Percentiles rank a stretch among this genome's conserved stretches.
Conservation (phyloP, 1,140 invertebrate species). For the Drosophila quadrilineata region DNA sequence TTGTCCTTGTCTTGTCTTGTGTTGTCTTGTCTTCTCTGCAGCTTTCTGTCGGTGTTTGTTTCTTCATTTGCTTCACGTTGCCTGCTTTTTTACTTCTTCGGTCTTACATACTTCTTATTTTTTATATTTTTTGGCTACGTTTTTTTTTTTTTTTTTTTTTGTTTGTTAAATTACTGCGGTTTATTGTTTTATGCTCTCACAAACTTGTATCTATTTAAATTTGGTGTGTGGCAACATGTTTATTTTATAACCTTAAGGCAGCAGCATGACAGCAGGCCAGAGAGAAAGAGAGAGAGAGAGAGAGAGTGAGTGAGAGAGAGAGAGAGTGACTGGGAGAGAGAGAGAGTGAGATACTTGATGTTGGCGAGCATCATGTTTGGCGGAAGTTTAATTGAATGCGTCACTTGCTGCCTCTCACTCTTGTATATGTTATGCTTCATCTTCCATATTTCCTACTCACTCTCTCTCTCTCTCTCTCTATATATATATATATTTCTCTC, state of each 20-base stretch:
- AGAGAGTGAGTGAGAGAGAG: not conserved
- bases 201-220: slow-evolving; percentile 81
- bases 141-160: slow-evolving; percentile 2
- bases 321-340: not conserved
- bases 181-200: slow-evolving; percentile 75
- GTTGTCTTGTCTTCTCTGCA: slow-evolving; percentile 15
- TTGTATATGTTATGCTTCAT: slow-evolving; percentile 9
- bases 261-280: slow-evolving; percentile 16
- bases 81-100: slow-evolving; percentile 1
- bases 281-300: not conserved
- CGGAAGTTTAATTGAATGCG: slow-evolving; percentile 80
- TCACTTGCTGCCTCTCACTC: slow-evolving; percentile 48
- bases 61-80: not conserved
- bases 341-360: slow-evolving; percentile 17
- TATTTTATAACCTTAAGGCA: slow-evolving; percentile 79
- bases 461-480: too few species aligned
- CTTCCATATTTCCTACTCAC: too few species aligned
- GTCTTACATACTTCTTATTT: not conserved
- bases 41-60: slow-evolving; percentile 17
- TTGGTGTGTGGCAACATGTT: slow-evolving; percentile 80
- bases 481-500: too few species aligned
- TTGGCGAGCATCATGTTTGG: slow-evolving; percentile 69
- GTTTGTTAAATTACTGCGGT: slow-evolving; percentile 62
- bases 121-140: slow-evolving; percentile 5
- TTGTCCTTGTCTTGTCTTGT: too few species aligned